Percentiles rank a stretch among this genome's conserved stretches.
Conservation (phyloP, 2,113 vertebrate species). For the Okapia johnstoni region DNA sequence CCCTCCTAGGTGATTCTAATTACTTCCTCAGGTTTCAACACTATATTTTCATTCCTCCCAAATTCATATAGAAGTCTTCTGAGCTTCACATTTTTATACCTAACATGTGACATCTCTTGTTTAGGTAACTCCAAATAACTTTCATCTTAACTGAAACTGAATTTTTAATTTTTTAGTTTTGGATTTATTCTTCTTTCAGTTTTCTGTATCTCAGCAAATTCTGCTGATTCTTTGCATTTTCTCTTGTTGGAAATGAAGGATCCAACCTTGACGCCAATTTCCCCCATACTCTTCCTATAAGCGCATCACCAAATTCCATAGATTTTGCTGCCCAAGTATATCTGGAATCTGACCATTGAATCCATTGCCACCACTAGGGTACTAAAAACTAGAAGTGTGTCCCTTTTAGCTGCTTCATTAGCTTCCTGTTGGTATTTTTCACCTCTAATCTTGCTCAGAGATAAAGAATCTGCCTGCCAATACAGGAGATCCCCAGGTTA, state of each 20-base stretch:
- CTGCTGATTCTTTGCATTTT: background rate
- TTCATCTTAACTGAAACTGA: background rate
- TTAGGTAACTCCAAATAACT: slow-evolving; percentile 12
- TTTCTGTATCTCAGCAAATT: background rate
- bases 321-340: background rate
- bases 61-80: background rate
- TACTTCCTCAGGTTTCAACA: background rate
- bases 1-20: background rate
- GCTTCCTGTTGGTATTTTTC: background rate
- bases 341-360: background rate
- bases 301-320: background rate
- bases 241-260: background rate
- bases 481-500: background rate
- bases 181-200: background rate
- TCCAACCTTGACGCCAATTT: background rate
- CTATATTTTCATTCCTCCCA: background rate
- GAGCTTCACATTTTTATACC: background rate
- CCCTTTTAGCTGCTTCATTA: background rate
- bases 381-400: background rate
- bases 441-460: background rate
- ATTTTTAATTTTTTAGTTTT: background rate
- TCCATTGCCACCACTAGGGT: background rate
- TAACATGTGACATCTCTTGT: background rate
- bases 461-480: background rate
- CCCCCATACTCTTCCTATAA: background rate